Percentiles rank a stretch among this genome's conserved stretches.
These are phyloP conservation scores for Cyanistes caeruleus DNA, from an alignment of 2,113 vertebrate species.

Conservation along the genomic window DNA sequence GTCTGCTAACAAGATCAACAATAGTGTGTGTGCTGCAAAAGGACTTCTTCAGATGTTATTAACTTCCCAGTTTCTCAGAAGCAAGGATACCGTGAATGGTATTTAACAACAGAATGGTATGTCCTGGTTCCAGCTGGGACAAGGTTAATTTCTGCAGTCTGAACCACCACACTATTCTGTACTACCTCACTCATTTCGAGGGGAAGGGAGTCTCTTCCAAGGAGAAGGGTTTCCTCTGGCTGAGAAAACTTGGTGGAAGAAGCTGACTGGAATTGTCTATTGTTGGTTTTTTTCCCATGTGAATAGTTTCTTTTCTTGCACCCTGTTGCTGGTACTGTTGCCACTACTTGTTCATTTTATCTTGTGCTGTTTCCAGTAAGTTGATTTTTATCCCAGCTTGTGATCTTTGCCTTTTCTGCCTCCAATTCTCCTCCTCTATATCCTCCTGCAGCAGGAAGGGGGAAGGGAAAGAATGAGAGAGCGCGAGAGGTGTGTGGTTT, in stretches of 20 bases:
- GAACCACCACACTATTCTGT: not conserved
- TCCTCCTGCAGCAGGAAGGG: not conserved
- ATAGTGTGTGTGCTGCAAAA: not conserved
- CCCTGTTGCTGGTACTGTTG: not conserved
- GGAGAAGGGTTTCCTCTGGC: not conserved
- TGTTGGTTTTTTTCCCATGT: not conserved
- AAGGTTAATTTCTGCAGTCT: not conserved
- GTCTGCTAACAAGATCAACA: not conserved
- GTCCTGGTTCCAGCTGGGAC: fast-evolving
- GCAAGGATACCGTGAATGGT: not conserved
- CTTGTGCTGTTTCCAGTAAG: not conserved
- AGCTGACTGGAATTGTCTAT: not conserved
- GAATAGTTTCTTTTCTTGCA: not conserved
- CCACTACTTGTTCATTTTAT: not conserved
- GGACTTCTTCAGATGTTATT: not conserved
- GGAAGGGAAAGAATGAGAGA: not conserved
- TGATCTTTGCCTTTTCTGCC: not conserved
- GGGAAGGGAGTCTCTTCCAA: not conserved
- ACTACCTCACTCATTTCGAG: fast-evolving
- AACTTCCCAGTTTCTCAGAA: not conserved
- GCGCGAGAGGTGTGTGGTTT: not conserved
- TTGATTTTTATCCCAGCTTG: not conserved
- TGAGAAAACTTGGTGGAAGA: not conserved
- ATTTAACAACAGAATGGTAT: not conserved
- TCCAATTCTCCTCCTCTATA: not conserved